Conservation (phyloP, 2,113 vertebrate genomes). For the Xenus cinereus region DNA sequence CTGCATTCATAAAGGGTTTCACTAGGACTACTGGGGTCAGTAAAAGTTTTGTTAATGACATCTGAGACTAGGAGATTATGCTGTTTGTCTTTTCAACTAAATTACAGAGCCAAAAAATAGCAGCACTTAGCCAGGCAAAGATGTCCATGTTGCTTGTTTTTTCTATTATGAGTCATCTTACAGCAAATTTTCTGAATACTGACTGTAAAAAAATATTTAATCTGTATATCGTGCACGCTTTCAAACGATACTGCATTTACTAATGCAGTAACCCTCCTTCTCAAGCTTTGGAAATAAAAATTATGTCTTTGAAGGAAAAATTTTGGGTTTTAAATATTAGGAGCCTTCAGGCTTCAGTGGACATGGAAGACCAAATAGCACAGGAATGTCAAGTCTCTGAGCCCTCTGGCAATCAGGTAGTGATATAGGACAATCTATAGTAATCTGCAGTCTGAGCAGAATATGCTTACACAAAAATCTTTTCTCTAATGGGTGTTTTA, state of each 20-base stretch:
- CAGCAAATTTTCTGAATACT: not conserved
- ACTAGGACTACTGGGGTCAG: not conserved
- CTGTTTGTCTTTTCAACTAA: not conserved
- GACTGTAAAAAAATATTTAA: not conserved
- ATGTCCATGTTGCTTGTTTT: not conserved
- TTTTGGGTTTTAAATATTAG: not conserved
- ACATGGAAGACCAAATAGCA: not conserved
- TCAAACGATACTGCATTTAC: not conserved
- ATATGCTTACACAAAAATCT: not conserved
- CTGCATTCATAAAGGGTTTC: not conserved
- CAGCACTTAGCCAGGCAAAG: not conserved
- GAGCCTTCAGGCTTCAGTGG: not conserved
- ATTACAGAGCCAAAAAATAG: not conserved
- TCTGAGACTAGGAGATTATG: not conserved
- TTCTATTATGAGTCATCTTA: not conserved
- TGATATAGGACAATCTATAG: not conserved
- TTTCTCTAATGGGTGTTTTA: not conserved
- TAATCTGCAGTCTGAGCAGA: not conserved
- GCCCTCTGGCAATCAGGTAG: not conserved
- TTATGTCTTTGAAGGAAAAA: not conserved
- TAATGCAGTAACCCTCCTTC: not conserved
- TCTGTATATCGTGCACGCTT: not conserved
- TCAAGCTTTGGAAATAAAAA: not conserved
- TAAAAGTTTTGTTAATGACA: not conserved
- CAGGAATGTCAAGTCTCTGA: not conserved